Percentiles rank a stretch among this genome's conserved stretches.
Conservation (phyloP, 1,140 invertebrate genomes). For the Zophobas morio region DNA sequence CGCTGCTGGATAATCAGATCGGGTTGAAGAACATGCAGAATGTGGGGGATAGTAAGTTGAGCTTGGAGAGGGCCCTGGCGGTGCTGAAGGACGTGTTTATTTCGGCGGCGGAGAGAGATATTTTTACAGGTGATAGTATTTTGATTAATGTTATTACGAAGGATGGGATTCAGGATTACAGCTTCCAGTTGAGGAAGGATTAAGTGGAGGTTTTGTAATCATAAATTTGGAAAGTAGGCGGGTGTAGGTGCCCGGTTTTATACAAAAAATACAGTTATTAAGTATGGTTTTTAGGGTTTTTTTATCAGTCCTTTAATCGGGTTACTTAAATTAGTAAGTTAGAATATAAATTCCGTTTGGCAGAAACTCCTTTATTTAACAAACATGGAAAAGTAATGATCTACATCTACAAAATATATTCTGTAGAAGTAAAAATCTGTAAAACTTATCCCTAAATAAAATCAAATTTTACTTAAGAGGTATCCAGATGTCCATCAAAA, state of each 20-base stretch:
- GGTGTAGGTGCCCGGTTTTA: background rate
- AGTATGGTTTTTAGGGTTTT: background rate
- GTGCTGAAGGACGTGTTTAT: conserved; percentile 97
- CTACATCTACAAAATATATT: background rate
- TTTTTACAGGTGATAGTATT: conserved; percentile 95
- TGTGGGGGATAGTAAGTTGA: conserved; percentile 76
- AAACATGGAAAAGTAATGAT: conserved; percentile 10
- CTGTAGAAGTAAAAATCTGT: too few relatives aligned
- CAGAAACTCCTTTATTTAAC: conserved; percentile 20
- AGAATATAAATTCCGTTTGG: conserved; percentile 30
- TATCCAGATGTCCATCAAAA: too few relatives aligned
- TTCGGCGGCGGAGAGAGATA: conserved; percentile 97
- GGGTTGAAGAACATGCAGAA: conserved; percentile 88
- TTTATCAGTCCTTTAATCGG: too few relatives aligned
- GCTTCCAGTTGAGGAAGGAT: conserved; percentile 84
- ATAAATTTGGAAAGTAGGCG: too few relatives aligned
- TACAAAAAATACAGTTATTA: background rate
- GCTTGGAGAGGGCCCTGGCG: conserved; percentile 84
- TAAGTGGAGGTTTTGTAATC: conserved; percentile 68
- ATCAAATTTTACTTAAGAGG: too few relatives aligned
- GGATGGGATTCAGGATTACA: conserved; percentile 83
- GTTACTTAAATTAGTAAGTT: background rate
- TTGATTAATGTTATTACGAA: conserved; percentile 92
- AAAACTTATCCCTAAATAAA: too few relatives aligned
- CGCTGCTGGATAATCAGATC: conserved; percentile 92